phyloP scores from a whole-genome alignment of 2,797 vertebrate genomes.

The Thalassophryne amazonica region DNA sequence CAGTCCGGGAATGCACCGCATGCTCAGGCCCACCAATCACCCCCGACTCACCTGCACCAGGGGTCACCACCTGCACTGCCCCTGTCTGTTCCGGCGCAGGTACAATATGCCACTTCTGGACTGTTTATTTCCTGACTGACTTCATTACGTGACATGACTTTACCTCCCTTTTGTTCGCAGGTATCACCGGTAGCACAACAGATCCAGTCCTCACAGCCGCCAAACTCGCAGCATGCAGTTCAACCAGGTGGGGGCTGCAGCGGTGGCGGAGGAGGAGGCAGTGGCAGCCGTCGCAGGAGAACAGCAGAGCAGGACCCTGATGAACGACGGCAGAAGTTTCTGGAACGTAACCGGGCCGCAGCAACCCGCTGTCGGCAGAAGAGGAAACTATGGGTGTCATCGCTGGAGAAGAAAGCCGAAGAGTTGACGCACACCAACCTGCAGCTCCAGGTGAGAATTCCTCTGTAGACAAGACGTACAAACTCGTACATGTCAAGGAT shows the following conservation, averaged over 20 bases:
- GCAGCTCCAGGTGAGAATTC: constrained; percentile 82
- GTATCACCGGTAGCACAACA: constrained; percentile 86
- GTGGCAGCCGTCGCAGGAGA: constrained; percentile 70
- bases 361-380: constrained; percentile 98
- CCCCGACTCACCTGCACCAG: constrained; percentile 85
- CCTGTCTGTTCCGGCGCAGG: constrained; percentile 79
- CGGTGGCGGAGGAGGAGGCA: constrained; percentile 6
- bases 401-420: constrained; percentile 99
- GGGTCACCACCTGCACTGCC: constrained; percentile 79
- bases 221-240: constrained; percentile 76
- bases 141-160: background rate
- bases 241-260: constrained; percentile 75
- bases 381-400: constrained; percentile 98
- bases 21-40: constrained; percentile 86
- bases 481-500: background rate
- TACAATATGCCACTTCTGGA: constrained; percentile 14
- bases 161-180: constrained; percentile 53
- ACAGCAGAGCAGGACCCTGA: constrained; percentile 92
- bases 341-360: constrained; percentile 95
- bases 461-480: background rate
- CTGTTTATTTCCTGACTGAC: background rate
- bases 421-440: constrained; percentile 99
- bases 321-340: constrained; percentile 94
- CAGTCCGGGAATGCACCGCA: constrained; percentile 86
- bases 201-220: constrained; percentile 83